Evolutionary conservation across 2,888 invertebrate genomes (phyloP).

Genomic region (Trilocha varians): DNA sequence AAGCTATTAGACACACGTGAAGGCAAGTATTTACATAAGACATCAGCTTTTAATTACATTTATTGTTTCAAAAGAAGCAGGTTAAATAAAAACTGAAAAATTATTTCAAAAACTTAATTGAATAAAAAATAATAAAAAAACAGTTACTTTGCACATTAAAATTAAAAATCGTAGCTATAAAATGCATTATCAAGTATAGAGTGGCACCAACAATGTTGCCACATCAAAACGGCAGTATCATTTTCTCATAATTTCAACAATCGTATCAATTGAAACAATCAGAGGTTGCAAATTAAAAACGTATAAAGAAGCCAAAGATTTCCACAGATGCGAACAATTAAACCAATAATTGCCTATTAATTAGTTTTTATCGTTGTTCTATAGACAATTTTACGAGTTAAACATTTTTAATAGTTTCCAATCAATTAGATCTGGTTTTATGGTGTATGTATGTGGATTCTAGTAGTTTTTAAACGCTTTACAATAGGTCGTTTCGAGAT

Average conservation of each 20-base stretch:
- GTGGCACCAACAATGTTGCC: background rate
- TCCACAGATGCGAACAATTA: slow-evolving; percentile 18
- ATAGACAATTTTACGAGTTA: slow-evolving; percentile 22
- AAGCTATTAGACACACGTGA: too few relatives aligned
- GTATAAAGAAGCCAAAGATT: slow-evolving; percentile 7
- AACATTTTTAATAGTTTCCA: slow-evolving; percentile 31
- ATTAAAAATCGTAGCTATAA: too few relatives aligned
- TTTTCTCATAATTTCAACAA: background rate
- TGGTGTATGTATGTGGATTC: slow-evolving; percentile 3
- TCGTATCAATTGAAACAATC: background rate
- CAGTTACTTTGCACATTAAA: too few relatives aligned
- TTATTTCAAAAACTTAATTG: too few relatives aligned
- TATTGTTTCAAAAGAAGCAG: too few relatives aligned
- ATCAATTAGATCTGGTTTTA: slow-evolving; percentile 28
- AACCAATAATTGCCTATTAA: slow-evolving; percentile 25
- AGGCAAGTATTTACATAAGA: too few relatives aligned
- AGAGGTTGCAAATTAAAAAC: slow-evolving; percentile 2
- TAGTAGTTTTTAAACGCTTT: slow-evolving; percentile 11
- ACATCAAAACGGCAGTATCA: background rate
- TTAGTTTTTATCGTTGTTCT: slow-evolving; percentile 28
- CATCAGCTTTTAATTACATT: too few relatives aligned
- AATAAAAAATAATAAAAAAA: too few relatives aligned
- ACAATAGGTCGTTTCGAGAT: background rate
- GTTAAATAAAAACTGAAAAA: too few relatives aligned
- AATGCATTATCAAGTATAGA: too few relatives aligned